Percentiles rank a stretch among this genome's conserved stretches.
Evolutionary conservation across 2,113 vertebrate genomes (phyloP).

Genomic region (Tychaedon coryphoeus): DNA sequence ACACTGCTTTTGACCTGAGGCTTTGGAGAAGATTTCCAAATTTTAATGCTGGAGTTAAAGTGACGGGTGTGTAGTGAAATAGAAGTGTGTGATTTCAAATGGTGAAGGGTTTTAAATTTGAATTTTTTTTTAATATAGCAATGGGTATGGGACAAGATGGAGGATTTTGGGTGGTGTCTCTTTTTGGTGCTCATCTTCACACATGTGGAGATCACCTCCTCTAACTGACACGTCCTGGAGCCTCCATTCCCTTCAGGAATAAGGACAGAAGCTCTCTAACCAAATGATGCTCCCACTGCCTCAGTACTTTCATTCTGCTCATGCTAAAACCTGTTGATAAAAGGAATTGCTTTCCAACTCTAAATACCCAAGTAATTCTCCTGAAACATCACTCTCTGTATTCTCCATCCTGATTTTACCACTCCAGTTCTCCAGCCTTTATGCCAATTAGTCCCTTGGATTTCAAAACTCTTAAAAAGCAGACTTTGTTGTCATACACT

Average conservation of each 20-base stretch:
- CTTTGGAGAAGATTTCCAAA: too few relatives aligned
- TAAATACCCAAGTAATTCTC: not conserved
- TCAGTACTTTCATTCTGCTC: not conserved
- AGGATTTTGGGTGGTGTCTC: too few relatives aligned
- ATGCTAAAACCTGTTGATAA: not conserved
- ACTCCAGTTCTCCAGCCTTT: not conserved
- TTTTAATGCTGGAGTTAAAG: too few relatives aligned
- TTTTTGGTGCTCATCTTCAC: too few relatives aligned
- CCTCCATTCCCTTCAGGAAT: not conserved
- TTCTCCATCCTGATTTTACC: not conserved
- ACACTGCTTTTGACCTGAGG: too few relatives aligned
- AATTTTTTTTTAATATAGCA: too few relatives aligned
- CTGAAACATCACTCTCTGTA: not conserved
- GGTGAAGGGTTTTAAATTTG: too few relatives aligned
- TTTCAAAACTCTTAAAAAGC: not conserved
- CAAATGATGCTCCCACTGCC: not conserved
- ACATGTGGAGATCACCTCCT: not conserved
- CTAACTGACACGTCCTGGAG: not conserved
- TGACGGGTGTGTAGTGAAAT: too few relatives aligned
- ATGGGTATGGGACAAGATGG: too few relatives aligned
- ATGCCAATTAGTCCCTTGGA: not conserved
- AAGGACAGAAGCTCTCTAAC: not conserved
- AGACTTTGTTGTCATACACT: not conserved
- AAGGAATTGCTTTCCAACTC: not conserved
- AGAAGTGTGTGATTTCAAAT: too few relatives aligned